Conservation (phyloP, 2,797 vertebrate species). For the Acanthurus leucopareius region DNA sequence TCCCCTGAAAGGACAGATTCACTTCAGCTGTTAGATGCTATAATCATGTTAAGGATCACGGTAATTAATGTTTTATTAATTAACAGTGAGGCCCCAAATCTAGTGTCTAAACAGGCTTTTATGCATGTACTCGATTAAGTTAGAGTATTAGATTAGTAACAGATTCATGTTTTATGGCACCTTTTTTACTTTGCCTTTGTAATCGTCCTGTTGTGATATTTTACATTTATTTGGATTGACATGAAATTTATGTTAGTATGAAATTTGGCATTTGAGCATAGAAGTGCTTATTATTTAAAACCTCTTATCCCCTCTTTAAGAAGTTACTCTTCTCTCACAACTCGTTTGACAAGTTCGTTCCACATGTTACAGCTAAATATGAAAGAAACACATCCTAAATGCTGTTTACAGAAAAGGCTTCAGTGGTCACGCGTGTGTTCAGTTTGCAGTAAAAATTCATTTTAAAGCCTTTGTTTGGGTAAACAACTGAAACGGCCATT, state of each 20-base stretch:
- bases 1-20: slow-evolving; percentile 7
- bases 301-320: not conserved
- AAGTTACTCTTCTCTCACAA: not conserved
- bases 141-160: not conserved
- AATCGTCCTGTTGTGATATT: too few species aligned
- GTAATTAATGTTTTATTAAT: not conserved
- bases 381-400: not conserved
- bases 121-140: not conserved
- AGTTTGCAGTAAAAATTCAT: not conserved
- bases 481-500: slow-evolving; percentile 31
- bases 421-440: not conserved
- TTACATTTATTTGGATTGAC: too few species aligned
- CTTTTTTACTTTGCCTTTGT: not conserved
- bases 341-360: not conserved
- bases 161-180: too few species aligned
- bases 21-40: not conserved
- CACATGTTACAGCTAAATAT: not conserved
- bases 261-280: too few species aligned
- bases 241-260: too few species aligned
- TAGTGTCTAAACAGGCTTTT: not conserved
- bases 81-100: not conserved
- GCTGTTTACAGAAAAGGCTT: not conserved
- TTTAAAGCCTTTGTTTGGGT: slow-evolving; percentile 6
- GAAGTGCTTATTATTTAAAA: not conserved
- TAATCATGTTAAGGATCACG: not conserved